These are phyloP conservation scores for Taenioides sp. DNA, from an alignment of 2,797 vertebrate species.

Conservation along the genomic window DNA sequence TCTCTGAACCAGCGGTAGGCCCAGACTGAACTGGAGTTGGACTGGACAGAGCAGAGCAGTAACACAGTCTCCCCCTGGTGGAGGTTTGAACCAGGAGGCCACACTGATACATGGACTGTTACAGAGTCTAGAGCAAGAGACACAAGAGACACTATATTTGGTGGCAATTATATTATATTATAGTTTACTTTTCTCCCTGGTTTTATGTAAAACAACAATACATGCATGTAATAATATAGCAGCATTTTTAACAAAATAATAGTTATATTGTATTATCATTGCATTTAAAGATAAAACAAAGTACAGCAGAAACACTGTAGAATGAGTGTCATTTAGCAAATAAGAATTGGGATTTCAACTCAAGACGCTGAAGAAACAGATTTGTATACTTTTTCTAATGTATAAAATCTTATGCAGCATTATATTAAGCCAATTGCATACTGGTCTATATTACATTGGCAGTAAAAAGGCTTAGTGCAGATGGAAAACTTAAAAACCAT, in stretches of 20 bases:
- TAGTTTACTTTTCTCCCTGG: background rate
- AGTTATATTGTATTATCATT: background rate
- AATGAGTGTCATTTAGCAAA: background rate
- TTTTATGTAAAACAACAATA: background rate
- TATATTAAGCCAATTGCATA: background rate
- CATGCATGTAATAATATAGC: background rate
- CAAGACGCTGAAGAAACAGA: background rate
- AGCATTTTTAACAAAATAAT: background rate
- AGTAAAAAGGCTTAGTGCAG: background rate
- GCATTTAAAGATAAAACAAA: background rate
- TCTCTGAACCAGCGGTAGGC: constrained; percentile 50
- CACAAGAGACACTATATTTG: too few relatives aligned
- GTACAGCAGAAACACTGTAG: background rate
- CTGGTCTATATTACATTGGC: background rate
- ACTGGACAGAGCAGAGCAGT: constrained; percentile 46
- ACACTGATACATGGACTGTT: constrained; percentile 42
- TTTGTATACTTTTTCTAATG: background rate
- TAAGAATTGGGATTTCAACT: background rate
- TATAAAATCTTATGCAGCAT: background rate
- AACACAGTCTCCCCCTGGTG: constrained; percentile 55
- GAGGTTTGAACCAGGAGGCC: constrained; percentile 55
- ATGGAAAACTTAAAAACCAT: background rate
- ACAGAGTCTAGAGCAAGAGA: constrained; percentile 32
- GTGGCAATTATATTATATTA: too few relatives aligned
- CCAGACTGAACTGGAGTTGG: constrained; percentile 29